These are phyloP conservation scores for Holacanthus passer DNA, from an alignment of 2,113 vertebrate species.

Conservation along the genomic window DNA sequence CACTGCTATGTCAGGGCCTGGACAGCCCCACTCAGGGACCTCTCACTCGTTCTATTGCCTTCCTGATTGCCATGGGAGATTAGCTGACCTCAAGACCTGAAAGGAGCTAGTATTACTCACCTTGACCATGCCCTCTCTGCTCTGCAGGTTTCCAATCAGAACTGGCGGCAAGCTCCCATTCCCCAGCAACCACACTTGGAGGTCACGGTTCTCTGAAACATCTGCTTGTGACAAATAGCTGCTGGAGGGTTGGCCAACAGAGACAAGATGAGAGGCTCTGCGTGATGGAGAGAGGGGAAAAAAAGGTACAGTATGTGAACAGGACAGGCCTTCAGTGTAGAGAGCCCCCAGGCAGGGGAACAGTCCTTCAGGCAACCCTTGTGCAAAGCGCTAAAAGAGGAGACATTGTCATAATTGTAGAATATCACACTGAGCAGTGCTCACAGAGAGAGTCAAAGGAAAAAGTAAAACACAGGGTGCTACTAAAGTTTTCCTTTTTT, in stretches of 20 bases:
- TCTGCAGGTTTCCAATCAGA: conserved; percentile 72
- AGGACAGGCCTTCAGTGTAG: conserved; percentile 10
- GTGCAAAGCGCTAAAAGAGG: conserved; percentile 22
- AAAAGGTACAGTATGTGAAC: conserved; percentile 36
- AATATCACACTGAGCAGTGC: conserved; percentile 1
- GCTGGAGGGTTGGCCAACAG: conserved; percentile 56
- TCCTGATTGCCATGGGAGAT: conserved; percentile 74
- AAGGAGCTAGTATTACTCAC: conserved; percentile 66
- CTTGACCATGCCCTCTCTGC: conserved; percentile 62
- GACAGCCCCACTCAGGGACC: conserved; percentile 41
- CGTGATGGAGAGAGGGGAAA: conserved; percentile 35
- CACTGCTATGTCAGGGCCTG: conserved; percentile 50
- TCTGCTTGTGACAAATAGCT: conserved; percentile 77
- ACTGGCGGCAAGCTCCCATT: conserved; percentile 41
- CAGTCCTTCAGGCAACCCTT: conserved; percentile 24
- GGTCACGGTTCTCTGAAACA: conserved; percentile 70
- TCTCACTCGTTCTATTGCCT: conserved; percentile 56
- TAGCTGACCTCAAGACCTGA: conserved; percentile 68
- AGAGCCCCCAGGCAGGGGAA: conserved; percentile 21
- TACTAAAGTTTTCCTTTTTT: conserved; percentile 23
- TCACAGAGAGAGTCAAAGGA: not conserved
- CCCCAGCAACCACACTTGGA: conserved; percentile 51
- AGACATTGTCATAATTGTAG: conserved; percentile 6
- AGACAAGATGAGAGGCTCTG: conserved; percentile 50
- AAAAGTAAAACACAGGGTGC: conserved; percentile 20